Base-by-base conservation (phyloP, 2,888 invertebrate species). In the Hesperia comma region DNA sequence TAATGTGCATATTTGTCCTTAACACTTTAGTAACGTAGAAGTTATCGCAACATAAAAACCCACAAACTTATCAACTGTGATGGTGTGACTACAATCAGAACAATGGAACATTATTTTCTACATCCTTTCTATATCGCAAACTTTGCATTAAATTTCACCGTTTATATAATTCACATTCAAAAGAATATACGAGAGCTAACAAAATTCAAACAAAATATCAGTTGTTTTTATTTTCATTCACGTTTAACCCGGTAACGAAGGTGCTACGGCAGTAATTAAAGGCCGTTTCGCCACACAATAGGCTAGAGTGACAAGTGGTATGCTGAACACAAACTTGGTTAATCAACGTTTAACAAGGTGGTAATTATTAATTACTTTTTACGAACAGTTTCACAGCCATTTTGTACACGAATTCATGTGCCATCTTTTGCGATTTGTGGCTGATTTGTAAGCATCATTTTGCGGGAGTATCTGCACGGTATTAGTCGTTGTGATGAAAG, bases 281-380 rank as follows among this genome's bases (percentile, higher is more conserved):
- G 78, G 76, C 72, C 69, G 77, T 74, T 73, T 74, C 78, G 77
- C 78, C 40, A 58, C 51, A 66, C 64, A 58, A 57, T 41, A 32
- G 63, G 37, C 46, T 46, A 46, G 57, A 56, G 63, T 56, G 63
- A 51, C 63, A 63, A 63, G 63, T 63, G 57, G 57, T 37, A 41
- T 17, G 26, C 12, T 51, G 63, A 63, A 63, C 51, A 37, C 63
- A 57, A 57, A 49, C 57, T 51, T 54, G n/a, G 43, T 62, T 55
- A 55, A 62, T 53, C 62, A 62, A 62, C 54, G 62, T 55, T 62
- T 60, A 40, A 61, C 61, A 54, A 60, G 46, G 17, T 7, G 54
- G 12, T 62, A 12, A 37, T 6, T 54, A 41, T 41, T 54, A 53
- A 51, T 41, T 15, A 54, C 54, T 15, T 54, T 61, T 61, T 62